phyloP scores from a whole-genome alignment of 2,797 vertebrate genomes.

The Novumbra hubbsi region DNA sequence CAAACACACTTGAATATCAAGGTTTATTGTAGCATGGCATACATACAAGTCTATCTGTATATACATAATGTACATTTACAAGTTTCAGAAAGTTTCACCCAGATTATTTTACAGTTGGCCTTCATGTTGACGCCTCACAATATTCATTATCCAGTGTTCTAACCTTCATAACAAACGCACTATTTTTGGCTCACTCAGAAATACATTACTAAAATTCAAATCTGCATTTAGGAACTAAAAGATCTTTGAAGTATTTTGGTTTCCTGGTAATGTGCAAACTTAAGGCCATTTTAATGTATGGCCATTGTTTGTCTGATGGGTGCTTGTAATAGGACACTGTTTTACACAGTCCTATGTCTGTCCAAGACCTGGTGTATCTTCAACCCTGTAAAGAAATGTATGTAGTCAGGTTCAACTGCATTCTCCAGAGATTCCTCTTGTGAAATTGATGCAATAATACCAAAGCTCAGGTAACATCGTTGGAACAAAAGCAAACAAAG shows the following conservation, averaged over 20 bases:
- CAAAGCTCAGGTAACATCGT: conserved; percentile 15
- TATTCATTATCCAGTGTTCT: conserved; percentile 59
- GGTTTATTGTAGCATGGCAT: conserved; percentile 64
- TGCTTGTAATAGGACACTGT: not conserved
- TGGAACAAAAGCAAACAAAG: conserved; percentile 41
- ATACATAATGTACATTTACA: conserved; percentile 65
- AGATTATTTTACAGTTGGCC: conserved; percentile 29
- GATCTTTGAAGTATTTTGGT: conserved; percentile 10
- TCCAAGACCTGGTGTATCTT: conserved; percentile 3
- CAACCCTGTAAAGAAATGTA: conserved; percentile 16
- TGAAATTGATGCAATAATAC: conserved; percentile 25
- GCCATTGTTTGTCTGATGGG: not conserved
- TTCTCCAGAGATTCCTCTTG: conserved; percentile 27
- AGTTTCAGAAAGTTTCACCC: conserved; percentile 28
- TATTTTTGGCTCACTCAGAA: not conserved
- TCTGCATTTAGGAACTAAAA: conserved; percentile 7
- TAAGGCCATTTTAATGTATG: conserved; percentile 11
- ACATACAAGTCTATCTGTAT: conserved; percentile 60
- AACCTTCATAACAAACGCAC: conserved; percentile 18
- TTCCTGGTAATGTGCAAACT: conserved; percentile 24
- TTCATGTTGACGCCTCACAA: conserved; percentile 4
- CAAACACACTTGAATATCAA: not conserved
- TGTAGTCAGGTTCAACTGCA: conserved; percentile 29
- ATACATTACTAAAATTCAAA: not conserved
- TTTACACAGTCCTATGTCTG: not conserved